Evolutionary conservation across 2,113 vertebrate species (phyloP).

Genomic region (Monarcha castaneiventris): DNA sequence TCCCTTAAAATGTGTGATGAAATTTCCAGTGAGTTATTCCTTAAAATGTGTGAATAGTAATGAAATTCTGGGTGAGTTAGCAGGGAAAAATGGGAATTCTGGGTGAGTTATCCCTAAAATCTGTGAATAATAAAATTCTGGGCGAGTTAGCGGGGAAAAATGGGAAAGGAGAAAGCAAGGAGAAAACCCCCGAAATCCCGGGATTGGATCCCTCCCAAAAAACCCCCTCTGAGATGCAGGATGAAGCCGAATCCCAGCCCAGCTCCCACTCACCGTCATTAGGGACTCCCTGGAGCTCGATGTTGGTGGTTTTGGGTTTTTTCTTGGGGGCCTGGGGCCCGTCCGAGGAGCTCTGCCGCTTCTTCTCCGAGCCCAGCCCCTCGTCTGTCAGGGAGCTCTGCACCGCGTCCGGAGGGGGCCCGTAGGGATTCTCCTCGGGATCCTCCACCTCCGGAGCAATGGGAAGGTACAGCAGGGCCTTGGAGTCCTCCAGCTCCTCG

Average conservation of each 20-base stretch:
- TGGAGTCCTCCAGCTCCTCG: constrained; percentile 94
- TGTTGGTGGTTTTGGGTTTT: constrained; percentile 96
- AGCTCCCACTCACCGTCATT: constrained; percentile 83
- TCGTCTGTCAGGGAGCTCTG: constrained; percentile 82
- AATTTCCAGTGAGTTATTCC: too few relatives aligned
- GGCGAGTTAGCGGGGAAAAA: too few relatives aligned
- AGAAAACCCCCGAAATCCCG: background rate
- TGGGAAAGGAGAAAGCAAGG: too few relatives aligned
- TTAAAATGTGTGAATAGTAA: too few relatives aligned
- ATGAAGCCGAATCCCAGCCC: background rate
- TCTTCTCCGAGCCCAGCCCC: constrained; percentile 84
- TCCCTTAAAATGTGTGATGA: too few relatives aligned
- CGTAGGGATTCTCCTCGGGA: constrained; percentile 96
- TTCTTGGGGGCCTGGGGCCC: constrained; percentile 90
- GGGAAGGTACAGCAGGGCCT: constrained; percentile 93
- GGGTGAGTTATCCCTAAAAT: too few relatives aligned
- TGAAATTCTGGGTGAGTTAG: too few relatives aligned
- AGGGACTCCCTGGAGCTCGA: constrained; percentile 96
- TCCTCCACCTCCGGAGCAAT: constrained; percentile 98
- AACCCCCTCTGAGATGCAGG: background rate
- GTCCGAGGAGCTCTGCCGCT: constrained; percentile 86
- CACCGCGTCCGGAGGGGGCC: constrained; percentile 88
- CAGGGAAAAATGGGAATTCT: too few relatives aligned
- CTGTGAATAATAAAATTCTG: too few relatives aligned
- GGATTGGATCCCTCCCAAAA: background rate